phyloP scores from a whole-genome alignment of 2,888 invertebrate species.

The Antitype chi region DNA sequence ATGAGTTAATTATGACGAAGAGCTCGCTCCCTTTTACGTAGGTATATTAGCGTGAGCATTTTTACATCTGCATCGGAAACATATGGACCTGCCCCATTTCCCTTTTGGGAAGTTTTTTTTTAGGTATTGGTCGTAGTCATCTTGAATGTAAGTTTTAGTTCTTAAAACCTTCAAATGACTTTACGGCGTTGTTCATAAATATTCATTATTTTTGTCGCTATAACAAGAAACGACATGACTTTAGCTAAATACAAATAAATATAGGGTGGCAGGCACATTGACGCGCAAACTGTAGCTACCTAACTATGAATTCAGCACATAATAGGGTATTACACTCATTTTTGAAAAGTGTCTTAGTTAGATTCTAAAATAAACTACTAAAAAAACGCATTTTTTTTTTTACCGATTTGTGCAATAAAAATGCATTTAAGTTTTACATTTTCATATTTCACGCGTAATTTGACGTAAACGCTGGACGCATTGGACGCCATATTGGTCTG shows the following conservation, averaged over 20 bases:
- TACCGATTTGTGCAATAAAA: too few species aligned
- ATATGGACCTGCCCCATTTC: background rate
- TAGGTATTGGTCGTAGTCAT: background rate
- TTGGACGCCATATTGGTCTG: too few species aligned
- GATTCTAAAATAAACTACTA: too few species aligned
- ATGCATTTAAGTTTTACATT: too few species aligned
- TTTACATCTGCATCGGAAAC: background rate
- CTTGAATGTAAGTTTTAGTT: background rate
- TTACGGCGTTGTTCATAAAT: background rate
- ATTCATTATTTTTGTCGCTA: background rate
- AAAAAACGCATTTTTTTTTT: too few species aligned
- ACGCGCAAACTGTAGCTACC: too few species aligned
- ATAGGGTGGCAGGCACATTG: too few species aligned
- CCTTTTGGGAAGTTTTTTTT: background rate
- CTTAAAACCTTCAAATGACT: background rate
- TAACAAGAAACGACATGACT: background rate
- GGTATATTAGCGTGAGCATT: conserved; percentile 20
- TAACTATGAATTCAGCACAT: too few species aligned
- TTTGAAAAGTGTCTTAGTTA: too few species aligned
- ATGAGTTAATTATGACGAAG: conserved; percentile 56
- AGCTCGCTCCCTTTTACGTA: conserved; percentile 8
- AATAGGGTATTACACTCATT: too few species aligned
- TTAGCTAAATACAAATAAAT: background rate
- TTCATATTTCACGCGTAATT: too few species aligned
- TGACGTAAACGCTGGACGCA: too few species aligned